phyloP scores from a whole-genome alignment of 1,140 invertebrate species.

The Aphaenogaster rudis region DNA sequence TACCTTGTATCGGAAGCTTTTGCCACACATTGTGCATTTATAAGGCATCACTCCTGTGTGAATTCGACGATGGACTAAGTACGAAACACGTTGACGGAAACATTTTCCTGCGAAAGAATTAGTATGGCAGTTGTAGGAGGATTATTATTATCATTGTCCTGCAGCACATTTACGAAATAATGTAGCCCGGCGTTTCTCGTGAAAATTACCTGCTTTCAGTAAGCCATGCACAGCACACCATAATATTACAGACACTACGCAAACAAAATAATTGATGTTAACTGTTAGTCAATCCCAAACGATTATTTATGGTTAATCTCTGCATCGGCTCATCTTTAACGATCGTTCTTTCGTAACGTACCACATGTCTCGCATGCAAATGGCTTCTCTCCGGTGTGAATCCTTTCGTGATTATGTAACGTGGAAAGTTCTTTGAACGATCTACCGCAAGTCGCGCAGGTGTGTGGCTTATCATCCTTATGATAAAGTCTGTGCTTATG shows the following conservation, averaged over 20 bases:
- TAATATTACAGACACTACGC: slow-evolving; percentile 68
- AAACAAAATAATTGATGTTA: slow-evolving; percentile 72
- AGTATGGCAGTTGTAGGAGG: slow-evolving; percentile 17
- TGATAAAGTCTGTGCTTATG: slow-evolving; percentile 96
- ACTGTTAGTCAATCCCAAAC: slow-evolving; percentile 72
- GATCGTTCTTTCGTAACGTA: slow-evolving; percentile 82
- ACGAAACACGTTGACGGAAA: slow-evolving; percentile 94
- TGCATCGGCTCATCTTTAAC: slow-evolving; percentile 7
- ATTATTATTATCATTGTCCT: slow-evolving; percentile 24
- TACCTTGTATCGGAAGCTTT: slow-evolving; percentile 95
- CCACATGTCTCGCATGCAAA: slow-evolving; percentile 96
- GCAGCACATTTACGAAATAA: slow-evolving; percentile 14
- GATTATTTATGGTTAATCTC: slow-evolving; percentile 16
- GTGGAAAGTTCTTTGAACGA: slow-evolving; percentile 96
- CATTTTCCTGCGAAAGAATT: slow-evolving; percentile 91
- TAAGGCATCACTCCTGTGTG: slow-evolving; percentile 95
- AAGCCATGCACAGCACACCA: slow-evolving; percentile 73
- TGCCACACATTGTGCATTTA: slow-evolving; percentile 93
- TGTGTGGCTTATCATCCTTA: slow-evolving; percentile 94
- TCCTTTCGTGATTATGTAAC: slow-evolving; percentile 95
- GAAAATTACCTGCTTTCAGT: slow-evolving; percentile 61
- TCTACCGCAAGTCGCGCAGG: slow-evolving; percentile 92
- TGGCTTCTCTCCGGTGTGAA: slow-evolving; percentile 96
- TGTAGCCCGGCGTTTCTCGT: background rate
- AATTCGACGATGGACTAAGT: slow-evolving; percentile 94